Evolutionary conservation across 2,888 invertebrate species (phyloP), one percentile per base, ranked within the genome.

Genomic region (Mylabris sibirica): DNA sequence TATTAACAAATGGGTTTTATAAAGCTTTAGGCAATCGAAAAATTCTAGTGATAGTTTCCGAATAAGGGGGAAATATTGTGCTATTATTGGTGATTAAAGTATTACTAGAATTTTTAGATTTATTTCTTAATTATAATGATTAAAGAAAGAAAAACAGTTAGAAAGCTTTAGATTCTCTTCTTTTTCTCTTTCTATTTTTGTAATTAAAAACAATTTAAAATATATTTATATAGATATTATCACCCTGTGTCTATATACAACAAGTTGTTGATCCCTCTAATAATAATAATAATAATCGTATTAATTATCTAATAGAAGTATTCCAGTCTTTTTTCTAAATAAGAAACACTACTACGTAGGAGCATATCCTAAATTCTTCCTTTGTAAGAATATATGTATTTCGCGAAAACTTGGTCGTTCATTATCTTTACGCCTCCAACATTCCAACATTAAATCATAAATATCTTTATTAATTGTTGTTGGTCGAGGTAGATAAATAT

Each of bases 371-470:
- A 90, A 85, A 82, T 90, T 90, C 82, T 91, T 91, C 70, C 93
- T 85, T 82, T 92, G 93, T 72, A 96, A 88, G 86, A 95, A 94
- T 80, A 92, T 88, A 83, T 94, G 93, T 74, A 95, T 91, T 80
- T 95, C 94, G 35, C 90, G 87, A 87, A 96, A 96, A 72, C 90
- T 87, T 4, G 96, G 96, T 41, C 96, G 86, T 74, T 91, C 91
- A 63, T 86, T 84, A 68, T 93, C 93, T 78, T 92, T 91, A 49
- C 92, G 87, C 70, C 92, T 90, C 95, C 95, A 96, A 84, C 96
- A 96, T 80, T 93, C 94, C 73, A 90, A 85, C 93, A 95, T 93
- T 76, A 95, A 87, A 79, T 94, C 93, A 87, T 93, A 93, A 73
- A 96, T 89, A 85, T 95, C 95, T 81, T 93, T 92, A 60, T 93